phyloP scores from a whole-genome alignment of 2,113 vertebrate genomes.

The Callipepla californica region DNA sequence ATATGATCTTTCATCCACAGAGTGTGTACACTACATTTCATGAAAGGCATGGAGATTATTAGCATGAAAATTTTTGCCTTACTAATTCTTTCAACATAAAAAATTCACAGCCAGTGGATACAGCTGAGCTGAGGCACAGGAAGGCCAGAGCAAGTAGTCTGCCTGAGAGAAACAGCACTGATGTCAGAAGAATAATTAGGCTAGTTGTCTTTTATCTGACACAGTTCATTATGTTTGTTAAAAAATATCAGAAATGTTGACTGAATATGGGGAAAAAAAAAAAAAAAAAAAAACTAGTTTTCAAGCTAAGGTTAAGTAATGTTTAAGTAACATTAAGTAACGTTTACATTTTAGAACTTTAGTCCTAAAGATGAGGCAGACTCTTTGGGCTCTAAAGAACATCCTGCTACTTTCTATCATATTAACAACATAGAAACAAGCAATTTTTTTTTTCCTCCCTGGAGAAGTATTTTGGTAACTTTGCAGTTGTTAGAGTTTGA shows the following conservation, averaged over 20 bases:
- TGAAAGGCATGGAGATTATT: not conserved
- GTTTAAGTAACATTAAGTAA: not conserved
- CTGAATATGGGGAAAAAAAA: not conserved
- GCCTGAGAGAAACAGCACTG: not conserved
- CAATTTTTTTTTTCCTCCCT: too few species aligned
- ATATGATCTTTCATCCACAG: not conserved
- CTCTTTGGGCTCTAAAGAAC: not conserved
- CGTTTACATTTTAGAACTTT: not conserved
- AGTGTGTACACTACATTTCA: not conserved
- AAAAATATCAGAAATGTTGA: not conserved
- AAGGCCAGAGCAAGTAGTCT: not conserved
- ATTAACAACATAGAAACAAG: not conserved
- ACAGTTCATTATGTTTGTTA: not conserved
- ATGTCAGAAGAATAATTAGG: not conserved
- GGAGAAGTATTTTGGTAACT: not conserved
- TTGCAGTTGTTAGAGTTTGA: not conserved
- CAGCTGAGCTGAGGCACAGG: not conserved
- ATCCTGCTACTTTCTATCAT: not conserved
- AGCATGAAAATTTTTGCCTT: not conserved
- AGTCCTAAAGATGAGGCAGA: not conserved
- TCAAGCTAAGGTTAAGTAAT: not conserved
- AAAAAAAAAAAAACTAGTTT: not conserved
- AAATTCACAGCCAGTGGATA: not conserved
- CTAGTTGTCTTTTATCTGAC: not conserved
- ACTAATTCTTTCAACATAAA: not conserved